Base-by-base conservation (phyloP, 92 coral and sea anemone species). In the Epizoanthus rinbou region DNA sequence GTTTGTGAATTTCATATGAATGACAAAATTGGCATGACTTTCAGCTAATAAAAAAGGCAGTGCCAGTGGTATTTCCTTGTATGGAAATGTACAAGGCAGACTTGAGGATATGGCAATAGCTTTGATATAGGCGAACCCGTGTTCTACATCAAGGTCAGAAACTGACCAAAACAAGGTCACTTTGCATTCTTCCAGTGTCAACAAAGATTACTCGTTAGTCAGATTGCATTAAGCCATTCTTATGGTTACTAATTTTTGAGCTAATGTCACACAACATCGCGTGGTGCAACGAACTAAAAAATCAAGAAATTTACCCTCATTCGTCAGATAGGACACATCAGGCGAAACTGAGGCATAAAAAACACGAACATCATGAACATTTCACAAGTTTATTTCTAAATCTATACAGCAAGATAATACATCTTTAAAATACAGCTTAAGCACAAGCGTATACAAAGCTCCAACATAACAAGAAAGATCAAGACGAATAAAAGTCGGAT, bases 251-350 rank as follows among this genome's bases (percentile, higher is more conserved):
- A 10, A 11, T 50, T 43, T 43, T 50, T 50, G 16, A 50, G 13
- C 54, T 5, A 50, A 50, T 50, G 54, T 73, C 79, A 73, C 79
- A 73, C 60, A 73, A 73, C 79, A 73, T 73, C 41, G 79, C 79
- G 63, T 73, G 79, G 43, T 73, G 56, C 59, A 47, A 52, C 4
- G 63, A 47, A 10, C 15, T 16, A 28, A 28, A 47, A 73, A 73
- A 50, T 9, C 1, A 19, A 41, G 9, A 45, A 19, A 13, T 52
- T 0, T 14, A 45, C 24, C 11, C 50, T 8, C 50, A 3, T 43
- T 43, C n/a, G n/a, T n/a, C n/a, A n/a, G n/a, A n/a, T n/a, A n/a
- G 50, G 50, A 43, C 50, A 43, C 45, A 41, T 41, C 45, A 41
- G 45, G 5, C 50, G 31, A 28, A 43, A 3, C 50, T 6, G 50